These are phyloP conservation scores for Cabera pusaria DNA, from an alignment of 2,888 invertebrate genomes.

Conservation along the genomic window DNA sequence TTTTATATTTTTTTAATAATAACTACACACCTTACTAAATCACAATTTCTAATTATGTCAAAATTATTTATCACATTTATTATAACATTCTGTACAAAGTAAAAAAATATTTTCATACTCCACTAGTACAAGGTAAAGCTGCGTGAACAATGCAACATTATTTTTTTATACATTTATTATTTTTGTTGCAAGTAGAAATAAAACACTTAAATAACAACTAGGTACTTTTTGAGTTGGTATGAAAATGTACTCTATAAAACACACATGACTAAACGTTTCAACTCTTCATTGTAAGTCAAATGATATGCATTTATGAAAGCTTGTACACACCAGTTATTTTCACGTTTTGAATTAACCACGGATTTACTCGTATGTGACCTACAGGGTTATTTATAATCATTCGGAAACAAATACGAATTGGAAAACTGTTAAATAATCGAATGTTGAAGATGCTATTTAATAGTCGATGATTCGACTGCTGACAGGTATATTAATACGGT, in stretches of 20 bases:
- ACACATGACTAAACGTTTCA: no score
- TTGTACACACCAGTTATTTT: constrained; percentile 11
- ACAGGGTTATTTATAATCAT: no score
- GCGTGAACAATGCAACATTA: constrained; percentile 56
- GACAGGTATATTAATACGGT: no score
- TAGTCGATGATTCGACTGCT: no score
- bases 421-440: no score
- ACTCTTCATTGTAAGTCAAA: constrained; percentile 24
- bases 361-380: no score
- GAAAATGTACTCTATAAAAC: constrained; percentile 37
- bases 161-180: constrained; percentile 36
- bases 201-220: constrained; percentile 35
- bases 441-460: no score
- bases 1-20: constrained; percentile 54
- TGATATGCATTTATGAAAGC: constrained; percentile 24
- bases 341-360: no score
- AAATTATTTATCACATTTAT: constrained; percentile 80
- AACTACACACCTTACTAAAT: constrained; percentile 80
- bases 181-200: constrained; percentile 43
- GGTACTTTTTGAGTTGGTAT: constrained; percentile 28
- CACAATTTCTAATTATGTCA: constrained; percentile 81
- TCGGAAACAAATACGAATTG: no score
- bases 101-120: constrained; percentile 79
- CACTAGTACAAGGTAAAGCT: constrained; percentile 73
- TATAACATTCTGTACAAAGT: constrained; percentile 81